A percentile compares a stretch with the other conserved stretches of the same genome.
These are phyloP conservation scores for Butorides virescens DNA, from an alignment of 2,113 vertebrate species.

Conservation along the genomic window DNA sequence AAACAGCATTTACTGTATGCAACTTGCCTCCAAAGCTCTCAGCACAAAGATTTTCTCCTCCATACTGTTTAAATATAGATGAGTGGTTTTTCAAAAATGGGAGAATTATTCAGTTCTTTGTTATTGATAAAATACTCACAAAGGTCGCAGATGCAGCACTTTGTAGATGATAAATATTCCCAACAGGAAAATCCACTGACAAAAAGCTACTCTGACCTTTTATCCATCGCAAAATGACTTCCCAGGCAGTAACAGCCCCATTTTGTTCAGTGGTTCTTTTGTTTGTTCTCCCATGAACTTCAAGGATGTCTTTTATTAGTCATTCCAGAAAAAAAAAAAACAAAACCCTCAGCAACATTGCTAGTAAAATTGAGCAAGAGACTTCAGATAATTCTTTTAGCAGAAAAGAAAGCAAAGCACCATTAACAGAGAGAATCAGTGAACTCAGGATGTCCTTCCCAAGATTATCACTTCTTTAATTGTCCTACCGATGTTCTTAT, in stretches of 20 bases:
- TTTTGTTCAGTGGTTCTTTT: not conserved
- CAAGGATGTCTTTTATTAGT: conserved; percentile 60
- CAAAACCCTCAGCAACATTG: not conserved
- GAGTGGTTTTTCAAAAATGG: conserved; percentile 42
- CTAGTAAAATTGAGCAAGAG: not conserved
- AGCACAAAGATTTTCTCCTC: conserved; percentile 10
- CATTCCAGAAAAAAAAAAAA: not conserved
- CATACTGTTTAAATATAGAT: conserved; percentile 68
- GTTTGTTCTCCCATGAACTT: conserved; percentile 43
- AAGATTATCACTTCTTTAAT: not conserved
- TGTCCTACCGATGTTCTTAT: not conserved
- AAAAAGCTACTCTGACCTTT: conserved; percentile 64
- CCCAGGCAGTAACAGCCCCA: conserved; percentile 23
- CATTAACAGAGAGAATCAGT: not conserved
- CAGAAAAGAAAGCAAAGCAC: not conserved
- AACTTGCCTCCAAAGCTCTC: not conserved
- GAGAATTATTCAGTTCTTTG: conserved; percentile 63
- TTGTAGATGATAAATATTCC: conserved; percentile 62
- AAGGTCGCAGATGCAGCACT: conserved; percentile 62
- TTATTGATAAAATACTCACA: conserved; percentile 67
- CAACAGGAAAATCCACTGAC: conserved; percentile 45
- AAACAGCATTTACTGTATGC: not conserved
- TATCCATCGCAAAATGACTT: conserved; percentile 48
- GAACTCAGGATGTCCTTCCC: not conserved
- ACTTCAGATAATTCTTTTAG: not conserved